A percentile compares a stretch with the other conserved stretches of the same genome.
Conservation (phyloP, 2,888 invertebrate species). For the Tuberolachnus salignus region DNA sequence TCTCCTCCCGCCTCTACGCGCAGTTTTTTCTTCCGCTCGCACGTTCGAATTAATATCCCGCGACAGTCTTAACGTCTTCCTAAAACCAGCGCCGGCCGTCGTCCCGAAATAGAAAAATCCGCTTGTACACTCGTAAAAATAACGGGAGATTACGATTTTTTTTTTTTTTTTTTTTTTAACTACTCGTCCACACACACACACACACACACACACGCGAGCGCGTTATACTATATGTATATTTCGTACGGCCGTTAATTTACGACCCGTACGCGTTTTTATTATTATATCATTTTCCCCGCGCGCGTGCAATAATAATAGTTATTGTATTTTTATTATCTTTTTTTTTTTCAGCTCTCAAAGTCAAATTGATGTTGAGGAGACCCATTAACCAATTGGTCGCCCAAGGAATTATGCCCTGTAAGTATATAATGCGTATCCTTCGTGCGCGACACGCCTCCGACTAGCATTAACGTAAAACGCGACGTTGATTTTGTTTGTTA, state of each 20-base stretch:
- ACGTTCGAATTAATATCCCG: slow-evolving; percentile 50
- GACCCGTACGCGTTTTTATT: slow-evolving; percentile 19
- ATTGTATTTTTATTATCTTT: slow-evolving; percentile 2
- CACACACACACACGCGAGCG: background rate
- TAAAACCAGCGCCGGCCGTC: slow-evolving; percentile 27
- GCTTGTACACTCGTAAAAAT: slow-evolving; percentile 53
- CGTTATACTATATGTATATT: too few species aligned
- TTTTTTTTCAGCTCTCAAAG: slow-evolving; percentile 86
- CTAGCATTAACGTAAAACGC: too few species aligned
- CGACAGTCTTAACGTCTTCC: slow-evolving; percentile 54
- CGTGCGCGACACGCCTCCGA: background rate
- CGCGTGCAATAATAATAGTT: too few species aligned
- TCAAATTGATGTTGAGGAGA: slow-evolving; percentile 92
- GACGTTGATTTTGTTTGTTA: too few species aligned
- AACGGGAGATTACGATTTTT: slow-evolving; percentile 44
- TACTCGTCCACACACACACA: background rate
- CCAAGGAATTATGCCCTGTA: slow-evolving; percentile 98
- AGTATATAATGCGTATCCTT: slow-evolving; percentile 67
- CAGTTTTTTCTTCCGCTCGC: slow-evolving; percentile 11
- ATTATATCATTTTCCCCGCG: too few species aligned
- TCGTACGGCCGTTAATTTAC: slow-evolving; percentile 37
- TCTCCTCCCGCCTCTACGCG: background rate
- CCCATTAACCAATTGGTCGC: slow-evolving; percentile 95
- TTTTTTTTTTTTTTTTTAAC: slow-evolving; percentile 10
- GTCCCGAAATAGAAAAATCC: slow-evolving; percentile 49